Base-by-base conservation (phyloP, 2,888 invertebrate species). In the Cyclophora punctaria region DNA sequence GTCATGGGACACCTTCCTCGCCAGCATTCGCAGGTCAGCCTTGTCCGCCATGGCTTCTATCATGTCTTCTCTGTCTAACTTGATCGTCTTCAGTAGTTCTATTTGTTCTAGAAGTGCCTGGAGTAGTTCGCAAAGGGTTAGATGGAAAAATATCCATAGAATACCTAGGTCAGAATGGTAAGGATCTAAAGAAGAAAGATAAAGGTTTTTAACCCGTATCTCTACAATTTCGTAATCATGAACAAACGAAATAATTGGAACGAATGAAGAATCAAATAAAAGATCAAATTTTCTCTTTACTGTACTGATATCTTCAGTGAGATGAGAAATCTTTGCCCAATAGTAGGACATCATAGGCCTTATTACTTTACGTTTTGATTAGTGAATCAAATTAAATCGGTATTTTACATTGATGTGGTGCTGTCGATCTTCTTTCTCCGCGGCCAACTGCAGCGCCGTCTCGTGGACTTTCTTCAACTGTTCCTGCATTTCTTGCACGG, bases 1-100 rank as follows among this genome's bases (percentile, higher is more conserved):
- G 54, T 93, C 93, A 55, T 92, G 89, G 0, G 94, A 94, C 4
- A 94, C 94, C 69, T 95, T 95, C 43, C 92, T 88, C 49, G 93
- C 92, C 51, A 95, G 79, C 69, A 90, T 86, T 2, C 90, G 90
- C 47, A 92, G 84, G 69, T 95, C 94, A 0, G 94, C 94, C 75
- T 95, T 95, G 50, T 93, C 93, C 0, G 94, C 93, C 61, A 95
- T 82, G 2, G 93, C 91, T 54, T 93, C 93, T 51, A 92, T 91
- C 61, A 94, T 87, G 60, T 93, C 93, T 60, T 92, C 92, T 55
- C 92, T 91, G 61, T 94, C 93, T 3, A 94, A 90, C 75, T 94
- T 95, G 0, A 91, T 83, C 0, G 87, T 89, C 65, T 92, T 92
- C 56, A 94, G 67, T 7, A 92, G 63, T 62, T 93, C 92, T 46